These are phyloP conservation scores for Amniataba percoides DNA, from an alignment of 2,797 vertebrate species.

Conservation along the genomic window DNA sequence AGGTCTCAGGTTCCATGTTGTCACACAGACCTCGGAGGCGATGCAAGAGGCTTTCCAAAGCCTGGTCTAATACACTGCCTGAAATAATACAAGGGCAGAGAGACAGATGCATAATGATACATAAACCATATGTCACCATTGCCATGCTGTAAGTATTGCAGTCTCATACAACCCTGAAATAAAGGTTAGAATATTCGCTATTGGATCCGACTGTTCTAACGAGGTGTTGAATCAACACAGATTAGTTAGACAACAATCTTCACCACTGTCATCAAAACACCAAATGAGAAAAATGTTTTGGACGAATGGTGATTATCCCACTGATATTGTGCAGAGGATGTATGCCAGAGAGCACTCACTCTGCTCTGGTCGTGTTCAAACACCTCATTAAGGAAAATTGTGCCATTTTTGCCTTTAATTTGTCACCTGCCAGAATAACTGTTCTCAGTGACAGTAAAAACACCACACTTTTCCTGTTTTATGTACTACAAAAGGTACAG, in stretches of 20 bases:
- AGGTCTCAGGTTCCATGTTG: constrained; percentile 96
- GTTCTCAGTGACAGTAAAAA: not conserved
- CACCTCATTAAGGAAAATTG: too few species aligned
- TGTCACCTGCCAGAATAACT: not conserved
- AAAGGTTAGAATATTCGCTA: not conserved
- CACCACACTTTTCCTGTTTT: not conserved
- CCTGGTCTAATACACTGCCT: constrained; percentile 97
- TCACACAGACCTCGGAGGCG: constrained; percentile 96
- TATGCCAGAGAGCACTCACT: not conserved
- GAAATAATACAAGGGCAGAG: not conserved
- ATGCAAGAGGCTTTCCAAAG: constrained; percentile 94
- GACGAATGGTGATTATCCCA: not conserved
- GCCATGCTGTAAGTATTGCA: not conserved
- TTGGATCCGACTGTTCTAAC: not conserved
- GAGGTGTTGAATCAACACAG: not conserved
- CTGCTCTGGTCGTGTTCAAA: not conserved
- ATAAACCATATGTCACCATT: not conserved
- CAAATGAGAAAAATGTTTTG: not conserved
- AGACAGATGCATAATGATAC: not conserved
- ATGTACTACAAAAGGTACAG: not conserved
- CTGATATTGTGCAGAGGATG: not conserved
- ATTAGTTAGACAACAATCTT: not conserved
- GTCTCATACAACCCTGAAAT: not conserved
- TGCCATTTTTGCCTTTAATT: not conserved
- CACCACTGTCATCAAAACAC: not conserved